A percentile compares a stretch with the other conserved stretches of the same genome.
phyloP scores from a whole-genome alignment of 2,888 invertebrate species.

The Himalopsyche kuldschensis region DNA sequence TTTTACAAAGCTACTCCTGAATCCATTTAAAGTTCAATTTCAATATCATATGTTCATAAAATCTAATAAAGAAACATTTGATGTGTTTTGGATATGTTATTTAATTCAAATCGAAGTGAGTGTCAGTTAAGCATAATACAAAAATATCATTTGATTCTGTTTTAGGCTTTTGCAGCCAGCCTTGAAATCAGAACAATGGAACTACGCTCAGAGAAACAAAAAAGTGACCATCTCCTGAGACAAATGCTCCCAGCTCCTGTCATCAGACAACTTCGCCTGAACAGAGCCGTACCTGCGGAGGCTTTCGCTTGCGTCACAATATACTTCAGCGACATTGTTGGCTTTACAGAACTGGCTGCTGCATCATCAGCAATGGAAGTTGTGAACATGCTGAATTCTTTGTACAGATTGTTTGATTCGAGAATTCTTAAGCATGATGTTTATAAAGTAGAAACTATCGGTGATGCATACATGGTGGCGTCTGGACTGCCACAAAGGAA shows the following conservation, averaged over 20 bases:
- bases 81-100: no score
- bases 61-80: no score
- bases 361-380: conserved; percentile 67
- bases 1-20: no score
- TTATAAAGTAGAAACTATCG: conserved; percentile 72
- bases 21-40: no score
- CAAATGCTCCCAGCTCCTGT: conserved; percentile 63
- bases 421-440: conserved; percentile 72
- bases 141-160: not conserved
- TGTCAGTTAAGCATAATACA: not conserved
- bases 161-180: conserved; percentile 54
- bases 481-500: conserved; percentile 61
- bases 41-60: no score
- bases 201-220: conserved; percentile 59
- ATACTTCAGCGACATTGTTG: conserved; percentile 72
- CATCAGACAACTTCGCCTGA: conserved; percentile 56
- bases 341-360: conserved; percentile 67
- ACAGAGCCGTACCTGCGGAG: conserved; percentile 64
- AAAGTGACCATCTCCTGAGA: conserved; percentile 60
- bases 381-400: conserved; percentile 68
- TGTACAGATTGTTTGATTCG: conserved; percentile 74
- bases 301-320: conserved; percentile 69
- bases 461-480: conserved; percentile 66
- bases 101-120: no score
- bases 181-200: conserved; percentile 57